Evolutionary conservation across 2,888 invertebrate genomes (phyloP).

Genomic region (Norana najaformis): DNA sequence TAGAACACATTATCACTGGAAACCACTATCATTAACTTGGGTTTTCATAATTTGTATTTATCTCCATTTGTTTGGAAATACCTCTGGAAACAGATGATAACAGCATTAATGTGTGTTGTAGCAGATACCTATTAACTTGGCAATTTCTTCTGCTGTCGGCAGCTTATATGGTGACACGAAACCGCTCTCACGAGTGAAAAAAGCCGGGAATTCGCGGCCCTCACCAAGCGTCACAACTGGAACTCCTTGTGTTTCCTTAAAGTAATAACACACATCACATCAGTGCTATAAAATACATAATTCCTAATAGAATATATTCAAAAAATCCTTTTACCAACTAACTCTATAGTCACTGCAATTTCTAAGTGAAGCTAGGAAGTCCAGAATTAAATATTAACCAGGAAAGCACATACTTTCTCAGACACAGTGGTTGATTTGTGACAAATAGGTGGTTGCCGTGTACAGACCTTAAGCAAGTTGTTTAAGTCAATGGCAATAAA

Average conservation of each 20-base stretch:
- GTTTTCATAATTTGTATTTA: too few relatives aligned
- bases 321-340: background rate
- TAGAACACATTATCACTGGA: background rate
- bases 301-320: background rate
- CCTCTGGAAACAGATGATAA: background rate
- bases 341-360: background rate
- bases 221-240: constrained; percentile 79
- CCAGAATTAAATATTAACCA: background rate
- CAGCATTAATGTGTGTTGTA: background rate
- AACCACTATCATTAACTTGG: background rate
- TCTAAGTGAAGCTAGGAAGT: background rate
- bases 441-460: too few relatives aligned
- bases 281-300: background rate
- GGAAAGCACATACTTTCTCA: background rate
- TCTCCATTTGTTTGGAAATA: background rate
- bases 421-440: background rate
- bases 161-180: constrained; percentile 71
- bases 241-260: constrained; percentile 90
- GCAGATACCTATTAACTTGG: constrained; percentile 63
- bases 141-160: constrained; percentile 71
- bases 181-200: constrained; percentile 82
- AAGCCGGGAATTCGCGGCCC: constrained; percentile 82
- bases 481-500: too few relatives aligned
- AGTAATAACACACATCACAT: constrained; percentile 17
- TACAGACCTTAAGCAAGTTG: too few relatives aligned